Conservation (phyloP, 2,888 invertebrate species). For the Orchestes rusci region DNA sequence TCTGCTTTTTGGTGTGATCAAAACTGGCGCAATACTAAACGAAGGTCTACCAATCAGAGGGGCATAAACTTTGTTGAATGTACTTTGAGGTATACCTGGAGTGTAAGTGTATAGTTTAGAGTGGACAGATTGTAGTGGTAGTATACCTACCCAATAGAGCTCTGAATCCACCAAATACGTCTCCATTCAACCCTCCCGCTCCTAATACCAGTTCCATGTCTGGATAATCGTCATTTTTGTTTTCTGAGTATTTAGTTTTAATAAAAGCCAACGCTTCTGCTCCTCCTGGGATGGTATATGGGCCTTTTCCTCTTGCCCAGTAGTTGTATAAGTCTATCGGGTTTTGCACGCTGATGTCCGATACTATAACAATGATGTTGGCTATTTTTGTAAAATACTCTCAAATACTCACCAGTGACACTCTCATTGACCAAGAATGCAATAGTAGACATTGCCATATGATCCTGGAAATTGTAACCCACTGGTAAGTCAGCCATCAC, state of each 20-base stretch:
- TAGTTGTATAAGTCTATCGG: conserved; percentile 58
- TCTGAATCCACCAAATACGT: conserved; percentile 59
- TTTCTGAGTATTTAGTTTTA: conserved; percentile 54
- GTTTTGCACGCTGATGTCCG: conserved; percentile 50
- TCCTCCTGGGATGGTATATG: conserved; percentile 66
- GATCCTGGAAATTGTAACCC: conserved; percentile 77
- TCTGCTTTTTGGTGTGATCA: conserved; percentile 66
- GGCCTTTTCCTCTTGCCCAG: conserved; percentile 56
- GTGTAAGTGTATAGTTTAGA: too few relatives aligned
- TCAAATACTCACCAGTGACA: conserved; percentile 42
- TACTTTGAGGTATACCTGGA: conserved; percentile 48
- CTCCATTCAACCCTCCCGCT: conserved; percentile 68
- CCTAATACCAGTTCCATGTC: conserved; percentile 78
- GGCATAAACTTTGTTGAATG: conserved; percentile 51
- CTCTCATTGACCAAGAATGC: conserved; percentile 66
- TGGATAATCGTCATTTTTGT: conserved; percentile 51
- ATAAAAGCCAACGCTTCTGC: conserved; percentile 71
- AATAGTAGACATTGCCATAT: conserved; percentile 64
- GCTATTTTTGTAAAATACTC: background rate
- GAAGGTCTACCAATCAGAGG: conserved; percentile 49
- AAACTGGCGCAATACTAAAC: conserved; percentile 65
- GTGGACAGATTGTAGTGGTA: too few relatives aligned
- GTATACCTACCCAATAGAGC: conserved; percentile 55
- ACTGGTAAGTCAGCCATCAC: conserved; percentile 64
- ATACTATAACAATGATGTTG: conserved; percentile 38